Conservation (phyloP, 1,140 invertebrate species). For the Globodera ellingtonae region DNA sequence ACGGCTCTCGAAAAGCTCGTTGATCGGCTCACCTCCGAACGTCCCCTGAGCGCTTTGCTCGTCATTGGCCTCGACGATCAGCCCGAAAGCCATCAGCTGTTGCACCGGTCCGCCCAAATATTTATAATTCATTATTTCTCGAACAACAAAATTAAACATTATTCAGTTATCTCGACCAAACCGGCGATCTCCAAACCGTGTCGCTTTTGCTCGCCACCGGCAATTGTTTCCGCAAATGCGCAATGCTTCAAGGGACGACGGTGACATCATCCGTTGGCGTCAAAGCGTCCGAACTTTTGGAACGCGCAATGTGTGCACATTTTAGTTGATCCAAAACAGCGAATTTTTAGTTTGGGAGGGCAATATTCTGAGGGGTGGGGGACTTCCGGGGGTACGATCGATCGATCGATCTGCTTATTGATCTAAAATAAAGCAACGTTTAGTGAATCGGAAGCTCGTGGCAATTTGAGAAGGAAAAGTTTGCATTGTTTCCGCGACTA, state of each 20-base stretch:
- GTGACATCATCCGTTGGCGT: conserved; percentile 18
- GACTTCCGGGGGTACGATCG: too few relatives aligned
- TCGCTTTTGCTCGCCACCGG: conserved; percentile 36
- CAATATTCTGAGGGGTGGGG: too few relatives aligned
- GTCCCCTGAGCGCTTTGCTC: conserved; percentile 41
- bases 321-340: not conserved
- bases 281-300: conserved; percentile 44
- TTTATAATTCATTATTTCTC: not conserved
- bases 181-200: conserved; percentile 45
- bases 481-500: conserved; percentile 49
- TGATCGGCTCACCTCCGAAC: not conserved
- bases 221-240: conserved; percentile 44
- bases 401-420: conserved; percentile 11
- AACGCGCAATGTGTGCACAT: conserved; percentile 39
- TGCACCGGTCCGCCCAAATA: conserved; percentile 33
- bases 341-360: conserved; percentile 4
- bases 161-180: conserved; percentile 43
- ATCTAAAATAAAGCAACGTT: not conserved
- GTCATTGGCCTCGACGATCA: conserved; percentile 52
- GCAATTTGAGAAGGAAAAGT: conserved; percentile 31
- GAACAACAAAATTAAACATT: conserved; percentile 12
- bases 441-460: conserved; percentile 35
- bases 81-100: conserved; percentile 28
- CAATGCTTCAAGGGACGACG: conserved; percentile 31
- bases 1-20: conserved; percentile 35